Evolutionary conservation across 1,140 invertebrate genomes (phyloP), one percentile per base, ranked within the genome.

Genomic region (Venustaconcha ellipsiformis): DNA sequence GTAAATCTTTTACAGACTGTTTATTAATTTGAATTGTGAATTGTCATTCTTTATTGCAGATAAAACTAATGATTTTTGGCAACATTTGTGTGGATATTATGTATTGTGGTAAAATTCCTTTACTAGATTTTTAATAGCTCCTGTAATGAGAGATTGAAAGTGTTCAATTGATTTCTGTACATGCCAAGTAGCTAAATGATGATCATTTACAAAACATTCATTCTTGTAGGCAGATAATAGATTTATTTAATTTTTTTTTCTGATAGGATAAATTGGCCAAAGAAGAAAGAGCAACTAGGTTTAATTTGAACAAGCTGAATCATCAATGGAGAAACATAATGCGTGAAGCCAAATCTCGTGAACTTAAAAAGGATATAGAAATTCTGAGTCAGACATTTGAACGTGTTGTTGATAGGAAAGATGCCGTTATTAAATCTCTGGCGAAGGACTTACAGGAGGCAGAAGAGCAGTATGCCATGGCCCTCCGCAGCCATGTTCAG

Each of bases 311-410:
- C 81, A 90, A 90, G 82, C 79, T 91, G 18, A 90, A 90, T 72
- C 87, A 90, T 67, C 89, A 90, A 83, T 91, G 90, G 90, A 82
- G 89, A 57, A 87, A 89, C 66, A 90, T 90, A 18, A 90, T 90
- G 88, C 72, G 90, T 79, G 88, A 90, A 70, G 83, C 86, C 17
- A 91, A 90, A 80, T 85, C 88, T n/a, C 97, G 97, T 90, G 95
- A 97, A 83, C 92, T 99, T 59, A 97, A 98, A 91, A 98, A 99
- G 91, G 97, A 91, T 63, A 88, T 90, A 95, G 80, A 90, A 77
- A 89, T 91, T 75, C 81, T 91, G 14, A 90, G 88, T 80, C 90
- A 91, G 80, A 90, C 89, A 74, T 91, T 91, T 86, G 90, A 91
- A 79, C 80, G 89, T 76, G 86, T 90, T 62, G 85, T 91, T 20